These are phyloP conservation scores for Octodon degus DNA, from an alignment of 2,113 vertebrate genomes.

Conservation along the genomic window DNA sequence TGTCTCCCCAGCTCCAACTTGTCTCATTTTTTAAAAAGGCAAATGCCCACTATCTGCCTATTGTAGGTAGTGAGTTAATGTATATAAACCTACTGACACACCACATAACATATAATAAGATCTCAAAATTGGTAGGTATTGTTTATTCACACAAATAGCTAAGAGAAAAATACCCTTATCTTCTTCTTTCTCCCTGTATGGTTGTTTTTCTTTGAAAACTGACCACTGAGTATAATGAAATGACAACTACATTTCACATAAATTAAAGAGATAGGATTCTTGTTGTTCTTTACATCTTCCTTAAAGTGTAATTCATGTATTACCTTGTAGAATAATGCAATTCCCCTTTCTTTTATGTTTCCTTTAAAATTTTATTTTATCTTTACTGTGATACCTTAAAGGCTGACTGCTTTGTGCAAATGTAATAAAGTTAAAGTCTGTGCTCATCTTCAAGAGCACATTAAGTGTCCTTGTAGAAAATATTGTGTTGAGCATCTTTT, in stretches of 20 bases:
- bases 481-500: background rate
- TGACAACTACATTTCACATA: conserved; percentile 12
- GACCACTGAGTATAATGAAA: background rate
- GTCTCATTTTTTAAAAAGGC: background rate
- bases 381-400: conserved; percentile 13
- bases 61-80: background rate
- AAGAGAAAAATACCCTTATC: background rate
- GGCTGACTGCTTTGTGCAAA: background rate
- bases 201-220: background rate
- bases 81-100: background rate
- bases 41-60: background rate
- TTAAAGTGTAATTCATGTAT: background rate
- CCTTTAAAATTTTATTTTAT: conserved; percentile 41
- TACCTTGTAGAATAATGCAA: background rate
- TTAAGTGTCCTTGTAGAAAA: background rate
- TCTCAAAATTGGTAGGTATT: background rate
- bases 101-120: background rate
- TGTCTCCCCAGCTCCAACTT: background rate
- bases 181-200: background rate
- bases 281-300: background rate
- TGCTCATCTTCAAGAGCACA: background rate
- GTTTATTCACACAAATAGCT: background rate
- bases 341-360: background rate
- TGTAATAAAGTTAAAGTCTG: background rate
- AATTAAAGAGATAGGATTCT: background rate